A percentile compares a stretch with the other conserved stretches of the same genome.
These are phyloP conservation scores for Oscheius sp. DNA, from an alignment of 2,888 invertebrate species.

Conservation along the genomic window DNA sequence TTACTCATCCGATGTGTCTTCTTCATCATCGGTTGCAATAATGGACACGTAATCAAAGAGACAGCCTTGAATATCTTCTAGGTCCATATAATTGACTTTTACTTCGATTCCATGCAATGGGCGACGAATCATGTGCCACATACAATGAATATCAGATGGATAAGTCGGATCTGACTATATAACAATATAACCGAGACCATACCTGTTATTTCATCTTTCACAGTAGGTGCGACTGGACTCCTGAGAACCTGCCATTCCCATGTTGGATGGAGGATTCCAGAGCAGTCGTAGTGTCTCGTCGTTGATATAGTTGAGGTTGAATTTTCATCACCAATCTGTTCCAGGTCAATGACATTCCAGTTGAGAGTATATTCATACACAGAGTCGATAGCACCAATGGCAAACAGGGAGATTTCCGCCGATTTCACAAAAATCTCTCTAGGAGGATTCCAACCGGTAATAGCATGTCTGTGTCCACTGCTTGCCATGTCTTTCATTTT, in stretches of 20 bases:
- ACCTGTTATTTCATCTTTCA: background rate
- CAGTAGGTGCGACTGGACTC: slow-evolving; percentile 24
- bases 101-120: slow-evolving; percentile 50
- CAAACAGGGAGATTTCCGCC: background rate
- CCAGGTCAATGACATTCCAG: slow-evolving; percentile 34
- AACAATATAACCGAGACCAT: background rate
- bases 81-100: slow-evolving; percentile 49
- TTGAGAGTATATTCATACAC: slow-evolving; percentile 33
- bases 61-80: slow-evolving; percentile 72
- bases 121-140: slow-evolving; percentile 58
- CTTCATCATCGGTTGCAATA: slow-evolving; percentile 28
- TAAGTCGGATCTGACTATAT: slow-evolving; percentile 30
- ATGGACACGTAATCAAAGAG: slow-evolving; percentile 41
- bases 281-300: slow-evolving; percentile 48
- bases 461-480: background rate
- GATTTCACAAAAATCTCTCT: background rate
- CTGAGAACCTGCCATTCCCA: slow-evolving; percentile 52
- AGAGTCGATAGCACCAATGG: slow-evolving; percentile 22
- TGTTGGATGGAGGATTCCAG: slow-evolving; percentile 48
- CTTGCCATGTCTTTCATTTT: slow-evolving; percentile 12
- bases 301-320: background rate
- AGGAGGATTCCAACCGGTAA: slow-evolving; percentile 21
- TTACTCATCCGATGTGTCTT: slow-evolving; percentile 10
- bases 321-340: slow-evolving; percentile 5
- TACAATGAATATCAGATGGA: slow-evolving; percentile 54